Percentiles rank a stretch among this genome's conserved stretches.
Conservation (phyloP, 2,113 vertebrate genomes). For the Oryzias woworae region DNA sequence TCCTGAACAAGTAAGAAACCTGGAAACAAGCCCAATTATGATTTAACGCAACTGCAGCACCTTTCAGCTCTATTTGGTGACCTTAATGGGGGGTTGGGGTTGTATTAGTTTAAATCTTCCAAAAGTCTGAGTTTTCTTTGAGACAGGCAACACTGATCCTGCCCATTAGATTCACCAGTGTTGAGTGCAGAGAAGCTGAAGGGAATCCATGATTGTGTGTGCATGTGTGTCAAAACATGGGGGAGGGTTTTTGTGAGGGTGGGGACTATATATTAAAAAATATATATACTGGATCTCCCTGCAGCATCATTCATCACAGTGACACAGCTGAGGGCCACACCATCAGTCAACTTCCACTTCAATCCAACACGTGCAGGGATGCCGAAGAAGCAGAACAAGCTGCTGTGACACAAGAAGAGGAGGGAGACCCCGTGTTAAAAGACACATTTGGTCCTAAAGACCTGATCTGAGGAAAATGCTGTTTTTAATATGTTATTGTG, state of each 20-base stretch:
- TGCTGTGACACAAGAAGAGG: not conserved
- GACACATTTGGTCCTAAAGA: no score
- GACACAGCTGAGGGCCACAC: constrained; percentile 48
- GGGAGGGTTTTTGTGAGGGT: not conserved
- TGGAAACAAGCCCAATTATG: no score
- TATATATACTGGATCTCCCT: constrained; percentile 22
- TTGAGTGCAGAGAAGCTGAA: not conserved
- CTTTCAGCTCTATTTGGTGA: no score
- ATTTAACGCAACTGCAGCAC: no score
- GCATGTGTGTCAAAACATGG: not conserved
- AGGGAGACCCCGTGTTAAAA: no score
- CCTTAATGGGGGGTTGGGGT: no score
- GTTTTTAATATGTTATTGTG: no score
- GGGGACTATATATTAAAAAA: constrained; percentile 44
- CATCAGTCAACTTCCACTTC: constrained; percentile 39
- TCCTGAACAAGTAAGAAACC: no score
- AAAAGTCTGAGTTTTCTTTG: no score
- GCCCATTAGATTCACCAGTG: not conserved
- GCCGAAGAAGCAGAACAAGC: not conserved
- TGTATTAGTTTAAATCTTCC: no score
- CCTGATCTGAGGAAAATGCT: no score
- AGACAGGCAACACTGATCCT: no score
- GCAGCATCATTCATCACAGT: constrained; percentile 42
- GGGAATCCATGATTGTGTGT: not conserved
- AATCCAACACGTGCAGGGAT: not conserved